Evolutionary conservation across 2,888 invertebrate species (phyloP).

Genomic region (Flexamia atlantica): DNA sequence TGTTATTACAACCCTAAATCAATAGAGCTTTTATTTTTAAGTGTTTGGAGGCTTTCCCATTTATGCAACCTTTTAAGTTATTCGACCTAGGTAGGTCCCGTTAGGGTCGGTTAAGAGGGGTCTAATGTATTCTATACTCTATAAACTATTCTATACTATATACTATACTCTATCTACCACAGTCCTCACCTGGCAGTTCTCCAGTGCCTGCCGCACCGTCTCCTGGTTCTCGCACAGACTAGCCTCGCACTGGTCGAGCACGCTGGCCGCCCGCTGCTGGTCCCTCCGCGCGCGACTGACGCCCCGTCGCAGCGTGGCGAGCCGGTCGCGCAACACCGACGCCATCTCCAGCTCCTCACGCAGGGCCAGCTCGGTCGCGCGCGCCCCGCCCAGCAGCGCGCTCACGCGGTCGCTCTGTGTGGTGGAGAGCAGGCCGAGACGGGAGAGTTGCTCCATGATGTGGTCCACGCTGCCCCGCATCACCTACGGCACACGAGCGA

Average conservation of each 20-base stretch:
- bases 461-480: conserved; percentile 66
- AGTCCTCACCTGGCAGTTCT: conserved; percentile 80
- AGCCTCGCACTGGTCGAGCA: conserved; percentile 84
- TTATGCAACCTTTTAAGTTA: too few relatives aligned
- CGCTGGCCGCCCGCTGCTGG: conserved; percentile 79
- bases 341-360: conserved; percentile 89
- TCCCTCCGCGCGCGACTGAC: conserved; percentile 83
- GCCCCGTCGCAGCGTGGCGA: conserved; percentile 85
- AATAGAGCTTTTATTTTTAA: too few relatives aligned
- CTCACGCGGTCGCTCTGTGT: conserved; percentile 88
- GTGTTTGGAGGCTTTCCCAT: too few relatives aligned
- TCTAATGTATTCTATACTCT: too few relatives aligned
- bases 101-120: too few relatives aligned
- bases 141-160: too few relatives aligned
- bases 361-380: conserved; percentile 84
- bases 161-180: too few relatives aligned
- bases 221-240: conserved; percentile 87
- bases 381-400: conserved; percentile 82
- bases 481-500: conserved; percentile 64
- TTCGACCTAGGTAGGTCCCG: too few relatives aligned
- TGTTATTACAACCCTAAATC: too few relatives aligned
- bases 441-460: conserved; percentile 88
- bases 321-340: conserved; percentile 84
- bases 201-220: conserved; percentile 86
- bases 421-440: conserved; percentile 85